A percentile compares a stretch with the other conserved stretches of the same genome.
These are phyloP conservation scores for Drosophila murphyi DNA, from an alignment of 1,140 invertebrate species.

Conservation along the genomic window DNA sequence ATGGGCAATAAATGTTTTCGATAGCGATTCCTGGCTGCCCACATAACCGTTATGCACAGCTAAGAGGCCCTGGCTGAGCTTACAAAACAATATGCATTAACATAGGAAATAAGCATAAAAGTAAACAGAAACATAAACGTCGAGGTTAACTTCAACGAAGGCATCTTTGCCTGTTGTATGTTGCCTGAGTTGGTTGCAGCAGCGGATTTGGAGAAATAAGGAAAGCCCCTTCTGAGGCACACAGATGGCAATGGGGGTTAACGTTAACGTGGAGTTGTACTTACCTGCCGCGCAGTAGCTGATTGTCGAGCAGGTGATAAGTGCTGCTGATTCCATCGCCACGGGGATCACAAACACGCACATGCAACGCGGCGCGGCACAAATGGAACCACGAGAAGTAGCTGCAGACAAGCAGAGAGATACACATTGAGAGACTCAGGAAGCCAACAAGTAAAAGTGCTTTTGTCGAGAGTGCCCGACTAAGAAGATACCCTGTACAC, in stretches of 20 bases:
- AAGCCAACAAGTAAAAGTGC: neutral
- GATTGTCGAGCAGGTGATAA: constrained; percentile 87
- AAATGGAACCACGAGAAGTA: constrained; percentile 88
- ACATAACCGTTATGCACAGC: too few species aligned
- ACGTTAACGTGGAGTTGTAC: constrained; percentile 7
- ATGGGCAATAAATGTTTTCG: constrained; percentile 12
- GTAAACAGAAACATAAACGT: constrained; percentile 26
- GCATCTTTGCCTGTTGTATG: constrained; percentile 13
- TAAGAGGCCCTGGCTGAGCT: neutral
- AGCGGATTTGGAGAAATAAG: neutral
- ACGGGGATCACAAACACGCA: constrained; percentile 86
- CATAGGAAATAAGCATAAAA: constrained; percentile 18
- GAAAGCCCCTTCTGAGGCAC: neutral
- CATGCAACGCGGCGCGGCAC: constrained; percentile 86
- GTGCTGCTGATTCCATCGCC: constrained; percentile 88
- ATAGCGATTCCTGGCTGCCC: neutral
- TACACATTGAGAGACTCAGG: neutral
- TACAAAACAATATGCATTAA: neutral
- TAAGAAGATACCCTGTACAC: neutral
- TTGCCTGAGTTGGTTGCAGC: constrained; percentile 33
- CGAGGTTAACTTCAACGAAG: neutral
- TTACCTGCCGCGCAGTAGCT: constrained; percentile 86
- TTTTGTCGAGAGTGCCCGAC: neutral
- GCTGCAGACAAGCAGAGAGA: constrained; percentile 82
- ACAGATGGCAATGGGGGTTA: neutral